A percentile compares a stretch with the other conserved stretches of the same genome.
Evolutionary conservation across 2,113 vertebrate species (phyloP).

Genomic region (Archilochus colubris): DNA sequence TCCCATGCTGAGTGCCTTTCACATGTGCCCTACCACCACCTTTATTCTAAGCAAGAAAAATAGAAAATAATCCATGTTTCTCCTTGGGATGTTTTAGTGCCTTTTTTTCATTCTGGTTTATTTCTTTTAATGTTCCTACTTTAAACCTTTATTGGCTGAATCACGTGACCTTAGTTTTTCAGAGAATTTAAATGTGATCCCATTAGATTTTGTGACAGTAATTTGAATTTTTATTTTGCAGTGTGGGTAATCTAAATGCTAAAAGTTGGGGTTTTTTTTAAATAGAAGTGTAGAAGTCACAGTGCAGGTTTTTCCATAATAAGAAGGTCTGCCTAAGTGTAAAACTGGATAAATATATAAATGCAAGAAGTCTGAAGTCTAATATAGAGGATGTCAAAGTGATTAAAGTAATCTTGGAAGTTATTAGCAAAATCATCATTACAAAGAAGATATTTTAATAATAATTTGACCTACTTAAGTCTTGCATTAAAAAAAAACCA

Average conservation of each 20-base stretch:
- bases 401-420: slow-evolving; percentile 45
- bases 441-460: slow-evolving; percentile 44
- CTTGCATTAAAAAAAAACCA: neutral
- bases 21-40: neutral
- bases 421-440: slow-evolving; percentile 38
- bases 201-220: slow-evolving; percentile 43
- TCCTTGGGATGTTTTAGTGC: neutral
- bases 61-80: neutral
- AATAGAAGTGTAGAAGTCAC: neutral
- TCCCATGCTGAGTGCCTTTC: neutral
- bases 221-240: slow-evolving; percentile 56
- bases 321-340: neutral
- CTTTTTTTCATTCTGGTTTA: slow-evolving; percentile 26
- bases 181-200: slow-evolving; percentile 24
- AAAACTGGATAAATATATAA: neutral
- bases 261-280: neutral
- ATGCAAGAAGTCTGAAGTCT: neutral
- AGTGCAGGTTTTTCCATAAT: neutral
- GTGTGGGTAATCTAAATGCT: slow-evolving; percentile 42
- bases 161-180: slow-evolving; percentile 29
- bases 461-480: slow-evolving; percentile 39
- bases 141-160: slow-evolving; percentile 45
- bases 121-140: slow-evolving; percentile 15
- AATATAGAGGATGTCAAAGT: slow-evolving; percentile 23
- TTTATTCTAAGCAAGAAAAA: neutral